Base-by-base conservation (phyloP, 1,140 invertebrate species). In the Spodoptera litura region DNA sequence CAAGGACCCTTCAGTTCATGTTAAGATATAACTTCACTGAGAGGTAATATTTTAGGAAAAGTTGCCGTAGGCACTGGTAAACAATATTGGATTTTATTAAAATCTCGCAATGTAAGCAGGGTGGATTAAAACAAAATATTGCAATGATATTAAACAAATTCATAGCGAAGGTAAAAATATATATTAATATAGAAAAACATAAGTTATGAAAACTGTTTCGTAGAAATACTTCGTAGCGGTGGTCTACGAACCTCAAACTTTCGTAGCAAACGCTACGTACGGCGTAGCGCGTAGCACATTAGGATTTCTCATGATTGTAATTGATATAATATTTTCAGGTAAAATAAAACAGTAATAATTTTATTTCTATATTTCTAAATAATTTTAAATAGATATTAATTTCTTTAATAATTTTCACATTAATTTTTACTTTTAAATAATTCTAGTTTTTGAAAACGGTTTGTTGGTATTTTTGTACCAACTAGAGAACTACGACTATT, bases 1-100 rank as follows among this genome's bases (percentile, higher is more conserved):
- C 74, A 53, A 77, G 51, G n/a, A 77, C 74, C 59, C 59, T 75
- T 58, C 55, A 59, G 55, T 73, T 25, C 15, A 61, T 59, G 38
- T 31, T 15, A 76, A 53, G 31, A 64, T 64, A 76, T 76, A 74
- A 64, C 58, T 12, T 20, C 51, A 15, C 49, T 53, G 49, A 25
- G 51, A 55, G 25, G 51, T 53, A 76, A 76, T 58, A 25, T 52
- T 31, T 53, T 27, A 55, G 20, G 25, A 9, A 59, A 74, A 61
- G 12, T 15, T 55, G 9, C 31, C 35, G 35, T 73, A 12, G 6
- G 38, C 49, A 25, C 55, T 44, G 10, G 62, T 49, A 66, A 66
- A 66, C 12, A 20, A 15, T 9, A 49, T 38, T 51, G 49, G 56
- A 20, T 51, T 49, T 61, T 73, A 73, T 74, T 74, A 58, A 58